phyloP scores from a whole-genome alignment of 2,888 invertebrate species.

The Trichogramma evanescens region DNA sequence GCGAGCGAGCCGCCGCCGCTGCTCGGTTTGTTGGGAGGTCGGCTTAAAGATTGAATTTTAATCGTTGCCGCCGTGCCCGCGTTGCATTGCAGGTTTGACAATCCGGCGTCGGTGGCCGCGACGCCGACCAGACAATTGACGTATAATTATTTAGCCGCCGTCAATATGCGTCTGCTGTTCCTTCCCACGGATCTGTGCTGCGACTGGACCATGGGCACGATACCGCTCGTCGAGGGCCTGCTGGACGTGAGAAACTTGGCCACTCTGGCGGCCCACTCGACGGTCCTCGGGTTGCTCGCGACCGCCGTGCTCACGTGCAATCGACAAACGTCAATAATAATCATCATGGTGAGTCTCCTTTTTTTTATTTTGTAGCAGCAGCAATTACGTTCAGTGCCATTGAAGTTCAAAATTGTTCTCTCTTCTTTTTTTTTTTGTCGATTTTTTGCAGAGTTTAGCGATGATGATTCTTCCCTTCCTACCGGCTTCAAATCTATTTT shows the following conservation, averaged over 20 bases:
- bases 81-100: conserved; percentile 70
- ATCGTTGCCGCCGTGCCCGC: too few relatives aligned
- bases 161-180: conserved; percentile 85
- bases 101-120: conserved; percentile 86
- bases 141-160: conserved; percentile 83
- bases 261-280: conserved; percentile 63
- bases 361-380: not conserved
- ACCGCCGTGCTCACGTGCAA: conserved; percentile 55
- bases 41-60: too few relatives aligned
- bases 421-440: not conserved
- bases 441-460: conserved; percentile 66
- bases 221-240: conserved; percentile 75
- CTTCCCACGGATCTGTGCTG: conserved; percentile 88
- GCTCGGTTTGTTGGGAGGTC: too few relatives aligned
- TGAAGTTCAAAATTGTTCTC: not conserved
- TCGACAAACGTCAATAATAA: conserved; percentile 57
- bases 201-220: conserved; percentile 98
- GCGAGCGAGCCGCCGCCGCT: too few relatives aligned
- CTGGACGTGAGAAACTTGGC: conserved; percentile 74
- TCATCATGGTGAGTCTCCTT: conserved; percentile 58
- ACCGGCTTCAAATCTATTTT: conserved; percentile 94
- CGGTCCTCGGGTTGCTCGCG: conserved; percentile 55
- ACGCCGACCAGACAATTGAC: conserved; percentile 83
- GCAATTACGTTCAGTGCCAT: not conserved
- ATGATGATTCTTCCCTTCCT: conserved; percentile 85